Percentiles rank a stretch among this genome's conserved stretches.
Conservation (phyloP, 2,113 vertebrate genomes). For the Nettapus auritus region DNA sequence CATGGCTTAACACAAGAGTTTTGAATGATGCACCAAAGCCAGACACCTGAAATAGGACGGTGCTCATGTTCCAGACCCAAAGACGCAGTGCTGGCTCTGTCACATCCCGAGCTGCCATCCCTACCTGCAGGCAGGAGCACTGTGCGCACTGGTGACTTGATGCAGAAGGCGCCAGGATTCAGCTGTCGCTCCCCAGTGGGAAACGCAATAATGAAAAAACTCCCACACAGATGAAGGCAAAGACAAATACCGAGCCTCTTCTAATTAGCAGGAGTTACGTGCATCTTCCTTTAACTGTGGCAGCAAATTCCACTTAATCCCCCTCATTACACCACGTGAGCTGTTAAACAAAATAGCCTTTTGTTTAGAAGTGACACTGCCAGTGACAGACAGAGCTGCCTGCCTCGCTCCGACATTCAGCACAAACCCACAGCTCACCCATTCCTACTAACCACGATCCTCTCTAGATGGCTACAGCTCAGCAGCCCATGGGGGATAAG, state of each 20-base stretch:
- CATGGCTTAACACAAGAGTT: not conserved
- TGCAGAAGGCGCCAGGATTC: not conserved
- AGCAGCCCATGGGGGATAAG: not conserved
- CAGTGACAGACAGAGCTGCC: not conserved
- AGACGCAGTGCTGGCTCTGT: not conserved
- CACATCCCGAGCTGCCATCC: not conserved
- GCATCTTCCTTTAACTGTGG: not conserved
- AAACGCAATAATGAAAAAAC: not conserved
- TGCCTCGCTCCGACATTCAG: not conserved
- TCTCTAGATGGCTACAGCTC: not conserved
- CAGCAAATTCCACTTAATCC: slow-evolving; percentile 46
- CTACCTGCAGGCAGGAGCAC: not conserved
- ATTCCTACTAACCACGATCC: accelerated
- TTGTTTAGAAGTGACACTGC: not conserved
- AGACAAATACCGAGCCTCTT: not conserved
- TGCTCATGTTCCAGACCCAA: not conserved
- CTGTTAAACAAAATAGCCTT: not conserved
- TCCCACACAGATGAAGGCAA: not conserved
- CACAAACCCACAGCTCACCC: not conserved
- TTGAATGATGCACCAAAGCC: not conserved
- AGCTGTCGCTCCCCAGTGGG: not conserved
- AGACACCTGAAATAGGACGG: accelerated
- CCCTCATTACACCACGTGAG: not conserved
- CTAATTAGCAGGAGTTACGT: not conserved
- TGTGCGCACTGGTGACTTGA: accelerated